Evolutionary conservation across 1,140 invertebrate genomes (phyloP).

Genomic region (Palaemon carinicauda): DNA sequence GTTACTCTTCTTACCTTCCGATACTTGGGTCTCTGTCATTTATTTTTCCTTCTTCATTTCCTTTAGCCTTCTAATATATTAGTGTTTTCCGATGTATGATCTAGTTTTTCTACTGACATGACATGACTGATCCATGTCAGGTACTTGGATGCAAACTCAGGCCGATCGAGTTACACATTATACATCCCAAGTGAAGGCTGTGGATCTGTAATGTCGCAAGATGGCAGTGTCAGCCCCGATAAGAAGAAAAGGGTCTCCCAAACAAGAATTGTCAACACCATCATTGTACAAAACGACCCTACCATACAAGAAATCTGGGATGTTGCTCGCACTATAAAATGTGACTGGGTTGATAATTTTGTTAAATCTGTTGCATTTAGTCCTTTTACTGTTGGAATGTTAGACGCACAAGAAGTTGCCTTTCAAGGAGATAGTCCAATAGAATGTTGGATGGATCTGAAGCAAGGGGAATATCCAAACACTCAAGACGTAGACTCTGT

Average conservation of each 20-base stretch:
- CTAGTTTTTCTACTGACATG: conserved; percentile 26
- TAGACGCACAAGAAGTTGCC: conserved; percentile 75
- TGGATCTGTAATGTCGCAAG: conserved; percentile 21
- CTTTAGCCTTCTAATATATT: neutral
- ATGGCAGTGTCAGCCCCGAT: conserved; percentile 3
- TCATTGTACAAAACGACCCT: conserved; percentile 59
- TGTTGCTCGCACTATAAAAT: conserved; percentile 72
- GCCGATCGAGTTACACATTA: conserved; percentile 34
- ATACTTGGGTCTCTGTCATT: neutral
- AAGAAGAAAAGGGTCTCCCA: conserved; percentile 6
- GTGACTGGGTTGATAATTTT: conserved; percentile 62
- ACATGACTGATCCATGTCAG: conserved; percentile 47
- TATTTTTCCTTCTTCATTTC: neutral
- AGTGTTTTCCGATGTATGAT: neutral
- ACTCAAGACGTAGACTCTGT: conserved; percentile 72
- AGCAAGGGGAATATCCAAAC: conserved; percentile 78
- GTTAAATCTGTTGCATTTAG: conserved; percentile 73
- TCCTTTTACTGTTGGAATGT: conserved; percentile 77
- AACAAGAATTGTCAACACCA: conserved; percentile 57
- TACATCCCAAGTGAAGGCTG: conserved; percentile 42
- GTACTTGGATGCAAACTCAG: conserved; percentile 43
- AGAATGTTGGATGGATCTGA: conserved; percentile 82
- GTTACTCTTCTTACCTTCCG: too few species aligned
- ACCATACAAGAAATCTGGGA: conserved; percentile 68
- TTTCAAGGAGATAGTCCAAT: conserved; percentile 71